These are phyloP conservation scores for Noctua pronuba DNA, from an alignment of 2,888 invertebrate species.

Conservation along the genomic window DNA sequence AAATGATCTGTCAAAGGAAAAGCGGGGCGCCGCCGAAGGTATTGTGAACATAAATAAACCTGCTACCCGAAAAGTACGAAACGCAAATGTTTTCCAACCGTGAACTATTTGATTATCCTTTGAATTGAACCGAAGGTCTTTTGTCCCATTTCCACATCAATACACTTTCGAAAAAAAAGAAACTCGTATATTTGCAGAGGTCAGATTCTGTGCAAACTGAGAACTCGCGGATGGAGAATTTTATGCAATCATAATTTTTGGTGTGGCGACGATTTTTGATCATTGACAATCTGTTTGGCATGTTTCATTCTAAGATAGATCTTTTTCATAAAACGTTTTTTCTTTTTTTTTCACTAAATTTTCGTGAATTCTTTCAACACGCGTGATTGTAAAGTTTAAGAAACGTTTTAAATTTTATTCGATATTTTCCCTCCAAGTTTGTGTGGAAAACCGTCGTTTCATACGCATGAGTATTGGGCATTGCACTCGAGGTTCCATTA, in stretches of 20 bases:
- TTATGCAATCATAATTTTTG: slow-evolving; percentile 54
- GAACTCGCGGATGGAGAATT: slow-evolving; percentile 52
- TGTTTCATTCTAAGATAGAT: neutral
- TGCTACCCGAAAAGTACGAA: slow-evolving; percentile 71
- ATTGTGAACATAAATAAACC: slow-evolving; percentile 77
- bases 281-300: slow-evolving; percentile 8
- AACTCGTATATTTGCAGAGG: slow-evolving; percentile 75
- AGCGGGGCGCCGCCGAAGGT: slow-evolving; percentile 67
- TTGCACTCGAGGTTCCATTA: neutral
- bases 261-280: slow-evolving; percentile 34
- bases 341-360: neutral
- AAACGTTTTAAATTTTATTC: neutral
- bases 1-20: slow-evolving; percentile 77
- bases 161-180: slow-evolving; percentile 72
- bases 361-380: neutral
- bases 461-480: neutral
- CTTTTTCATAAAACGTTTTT: neutral
- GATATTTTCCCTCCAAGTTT: neutral
- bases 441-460: neutral
- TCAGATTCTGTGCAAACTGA: slow-evolving; percentile 71
- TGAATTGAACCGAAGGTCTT: slow-evolving; percentile 79
- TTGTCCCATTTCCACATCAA: slow-evolving; percentile 79
- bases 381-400: neutral
- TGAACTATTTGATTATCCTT: slow-evolving; percentile 84
- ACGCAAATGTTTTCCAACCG: slow-evolving; percentile 77